Evolutionary conservation across 1,140 invertebrate genomes (phyloP).

Genomic region (Drosophila arawakana): DNA sequence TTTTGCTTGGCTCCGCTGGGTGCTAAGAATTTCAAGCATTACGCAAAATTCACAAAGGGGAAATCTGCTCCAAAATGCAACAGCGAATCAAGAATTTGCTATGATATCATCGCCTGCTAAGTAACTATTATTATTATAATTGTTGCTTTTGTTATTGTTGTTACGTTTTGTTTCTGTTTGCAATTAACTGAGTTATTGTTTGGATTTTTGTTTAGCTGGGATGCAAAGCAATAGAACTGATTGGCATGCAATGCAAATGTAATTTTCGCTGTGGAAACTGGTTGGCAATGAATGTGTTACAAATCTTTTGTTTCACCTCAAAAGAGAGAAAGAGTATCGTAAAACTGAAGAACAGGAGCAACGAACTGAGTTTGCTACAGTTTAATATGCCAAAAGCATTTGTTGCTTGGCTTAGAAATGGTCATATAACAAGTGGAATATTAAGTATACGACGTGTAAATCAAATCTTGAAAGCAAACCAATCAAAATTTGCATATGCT

Average conservation of each 20-base stretch:
- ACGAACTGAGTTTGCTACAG: constrained; percentile 9
- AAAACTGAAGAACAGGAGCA: constrained; percentile 1
- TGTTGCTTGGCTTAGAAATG: constrained; percentile 26
- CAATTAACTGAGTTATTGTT: constrained; percentile 65
- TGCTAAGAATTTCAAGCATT: constrained; percentile 44
- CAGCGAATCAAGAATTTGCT: constrained; percentile 45
- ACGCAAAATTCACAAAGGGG: constrained; percentile 17
- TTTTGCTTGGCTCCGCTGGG: constrained; percentile 47
- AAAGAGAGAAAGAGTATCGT: neutral
- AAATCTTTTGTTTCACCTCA: neutral
- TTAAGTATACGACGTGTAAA: constrained; percentile 45
- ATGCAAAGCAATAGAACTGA: constrained; percentile 46
- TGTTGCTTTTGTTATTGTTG: constrained; percentile 18
- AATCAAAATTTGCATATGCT: constrained; percentile 27
- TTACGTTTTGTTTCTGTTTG: constrained; percentile 28
- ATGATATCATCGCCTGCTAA: constrained; percentile 55
- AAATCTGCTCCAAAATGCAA: constrained; percentile 28
- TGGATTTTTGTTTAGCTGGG: constrained; percentile 27
- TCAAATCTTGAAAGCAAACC: neutral
- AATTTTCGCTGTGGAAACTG: constrained; percentile 28
- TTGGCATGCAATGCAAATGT: constrained; percentile 47
- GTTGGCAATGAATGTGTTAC: constrained; percentile 25
- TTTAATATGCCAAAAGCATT: constrained; percentile 55
- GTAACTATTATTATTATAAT: constrained; percentile 20
- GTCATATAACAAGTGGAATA: constrained; percentile 63